Conservation (phyloP, 2,113 vertebrate species). For the Parotia lawesii region DNA sequence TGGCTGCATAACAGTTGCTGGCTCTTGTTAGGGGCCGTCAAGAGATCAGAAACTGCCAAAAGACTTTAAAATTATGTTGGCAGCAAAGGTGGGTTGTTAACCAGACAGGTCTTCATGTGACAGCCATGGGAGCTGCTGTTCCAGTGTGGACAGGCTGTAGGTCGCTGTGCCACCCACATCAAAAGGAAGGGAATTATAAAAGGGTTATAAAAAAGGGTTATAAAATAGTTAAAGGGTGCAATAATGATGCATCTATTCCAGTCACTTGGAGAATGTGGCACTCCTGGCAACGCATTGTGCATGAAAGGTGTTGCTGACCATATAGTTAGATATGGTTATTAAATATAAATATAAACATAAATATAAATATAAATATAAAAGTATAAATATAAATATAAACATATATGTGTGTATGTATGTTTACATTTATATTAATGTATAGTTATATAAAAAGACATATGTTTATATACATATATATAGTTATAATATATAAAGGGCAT, state of each 20-base stretch:
- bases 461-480: too few species aligned
- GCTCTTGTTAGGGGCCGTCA: not conserved
- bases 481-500: not conserved
- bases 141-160: not conserved
- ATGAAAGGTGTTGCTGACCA: not conserved
- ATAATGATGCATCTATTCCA: not conserved
- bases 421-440: not conserved
- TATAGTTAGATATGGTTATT: not conserved
- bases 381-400: too few species aligned
- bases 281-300: not conserved
- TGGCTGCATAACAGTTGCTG: not conserved
- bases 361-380: too few species aligned
- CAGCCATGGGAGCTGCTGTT: not conserved
- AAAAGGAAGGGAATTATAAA: not conserved
- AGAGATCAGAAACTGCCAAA: not conserved
- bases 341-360: too few species aligned
- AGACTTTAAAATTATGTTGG: not conserved
- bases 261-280: not conserved
- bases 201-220: not conserved
- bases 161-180: rapidly evolving
- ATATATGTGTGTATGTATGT: too few species aligned
- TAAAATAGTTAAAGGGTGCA: not conserved
- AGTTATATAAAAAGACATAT: not conserved
- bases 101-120: not conserved
- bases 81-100: not conserved